Percentiles rank a stretch among this genome's conserved stretches.
phyloP scores from a whole-genome alignment of 2,113 vertebrate genomes.

The Merops nubicus region DNA sequence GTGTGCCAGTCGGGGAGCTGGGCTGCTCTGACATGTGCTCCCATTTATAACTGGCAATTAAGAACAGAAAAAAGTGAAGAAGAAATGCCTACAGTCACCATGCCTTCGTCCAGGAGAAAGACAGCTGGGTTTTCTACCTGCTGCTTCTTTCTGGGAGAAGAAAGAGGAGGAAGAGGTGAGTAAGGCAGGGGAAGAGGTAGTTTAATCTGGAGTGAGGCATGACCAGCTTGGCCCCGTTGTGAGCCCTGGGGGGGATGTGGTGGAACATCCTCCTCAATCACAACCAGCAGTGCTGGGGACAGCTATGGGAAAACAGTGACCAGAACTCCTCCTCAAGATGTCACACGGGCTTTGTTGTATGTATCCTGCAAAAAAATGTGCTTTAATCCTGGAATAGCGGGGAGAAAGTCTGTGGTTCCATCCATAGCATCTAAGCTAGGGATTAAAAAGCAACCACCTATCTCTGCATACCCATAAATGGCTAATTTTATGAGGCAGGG shows the following conservation, averaged over 20 bases:
- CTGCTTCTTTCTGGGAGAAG: no score
- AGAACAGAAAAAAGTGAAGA: not conserved
- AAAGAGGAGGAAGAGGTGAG: not conserved
- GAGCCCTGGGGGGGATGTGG: accelerated
- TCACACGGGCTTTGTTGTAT: not conserved
- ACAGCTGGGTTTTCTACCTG: not conserved
- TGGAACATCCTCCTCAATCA: not conserved
- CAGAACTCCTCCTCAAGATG: not conserved
- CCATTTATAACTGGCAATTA: not conserved
- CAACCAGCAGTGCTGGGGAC: accelerated
- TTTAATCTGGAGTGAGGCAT: not conserved
- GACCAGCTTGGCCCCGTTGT: not conserved
- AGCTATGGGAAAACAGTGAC: not conserved
- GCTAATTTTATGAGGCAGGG: not conserved
- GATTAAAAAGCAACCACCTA: not conserved
- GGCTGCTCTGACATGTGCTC: accelerated
- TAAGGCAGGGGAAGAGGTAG: not conserved
- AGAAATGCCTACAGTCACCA: not conserved
- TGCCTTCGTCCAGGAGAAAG: not conserved
- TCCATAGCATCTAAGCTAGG: not conserved
- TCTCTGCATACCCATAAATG: not conserved
- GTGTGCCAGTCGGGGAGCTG: not conserved
- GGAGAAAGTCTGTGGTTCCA: not conserved
- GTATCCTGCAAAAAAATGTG: not conserved
- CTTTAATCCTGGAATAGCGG: not conserved